A percentile compares a stretch with the other conserved stretches of the same genome.
Evolutionary conservation across 2,888 invertebrate genomes (phyloP).

Genomic region (Molorchus minor): DNA sequence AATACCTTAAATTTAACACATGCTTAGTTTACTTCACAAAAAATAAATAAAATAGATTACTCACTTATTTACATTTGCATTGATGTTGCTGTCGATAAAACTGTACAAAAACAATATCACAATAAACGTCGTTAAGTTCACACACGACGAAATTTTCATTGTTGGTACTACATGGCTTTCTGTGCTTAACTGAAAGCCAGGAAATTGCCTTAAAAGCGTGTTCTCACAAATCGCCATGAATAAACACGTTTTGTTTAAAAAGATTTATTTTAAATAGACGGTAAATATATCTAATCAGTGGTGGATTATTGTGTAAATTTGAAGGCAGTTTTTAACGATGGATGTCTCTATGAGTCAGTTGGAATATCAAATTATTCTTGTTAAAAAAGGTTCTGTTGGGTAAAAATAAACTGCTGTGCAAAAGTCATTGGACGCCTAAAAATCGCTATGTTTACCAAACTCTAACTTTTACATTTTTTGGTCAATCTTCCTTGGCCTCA

Average conservation of each 20-base stretch:
- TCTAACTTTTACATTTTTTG: too few species aligned
- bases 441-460: too few species aligned
- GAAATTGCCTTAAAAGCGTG: conserved; percentile 22
- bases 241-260: conserved; percentile 30
- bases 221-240: conserved; percentile 34
- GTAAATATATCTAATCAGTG: conserved; percentile 3
- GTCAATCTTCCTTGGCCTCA: too few species aligned
- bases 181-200: conserved; percentile 37
- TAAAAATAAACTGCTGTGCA: too few species aligned
- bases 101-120: conserved; percentile 41
- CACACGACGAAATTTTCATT: conserved; percentile 42
- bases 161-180: conserved; percentile 46
- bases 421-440: too few species aligned
- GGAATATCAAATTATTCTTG: too few species aligned
- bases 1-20: neutral
- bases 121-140: conserved; percentile 34
- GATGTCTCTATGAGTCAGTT: too few species aligned
- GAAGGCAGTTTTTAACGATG: too few species aligned
- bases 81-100: conserved; percentile 39
- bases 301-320: neutral
- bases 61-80: conserved; percentile 41
- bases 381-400: too few species aligned
- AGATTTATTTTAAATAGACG: conserved; percentile 9
- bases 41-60: conserved; percentile 22
- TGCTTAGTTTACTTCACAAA: neutral